phyloP scores from a whole-genome alignment of 1,140 invertebrate genomes.

The Phocides pigmalion region DNA sequence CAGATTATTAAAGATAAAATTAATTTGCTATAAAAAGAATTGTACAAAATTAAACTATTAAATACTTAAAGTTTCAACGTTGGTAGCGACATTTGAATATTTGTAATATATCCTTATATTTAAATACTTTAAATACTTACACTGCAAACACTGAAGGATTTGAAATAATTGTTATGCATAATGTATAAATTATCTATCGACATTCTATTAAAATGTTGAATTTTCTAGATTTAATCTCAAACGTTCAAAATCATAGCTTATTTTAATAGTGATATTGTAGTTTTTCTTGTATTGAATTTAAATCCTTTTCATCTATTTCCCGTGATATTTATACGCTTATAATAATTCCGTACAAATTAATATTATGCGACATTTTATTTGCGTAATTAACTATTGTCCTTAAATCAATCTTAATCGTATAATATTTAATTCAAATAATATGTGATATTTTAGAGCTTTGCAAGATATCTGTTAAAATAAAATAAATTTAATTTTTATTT shows the following conservation, averaged over 20 bases:
- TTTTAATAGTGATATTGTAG: slow-evolving; percentile 34
- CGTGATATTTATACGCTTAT: slow-evolving; percentile 41
- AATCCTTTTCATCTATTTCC: no score
- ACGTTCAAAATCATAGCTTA: slow-evolving; percentile 23
- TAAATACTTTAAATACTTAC: slow-evolving; percentile 37
- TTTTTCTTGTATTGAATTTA: slow-evolving; percentile 9
- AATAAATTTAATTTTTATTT: no score
- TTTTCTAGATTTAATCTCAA: slow-evolving; percentile 2
- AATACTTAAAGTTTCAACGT: slow-evolving; percentile 20
- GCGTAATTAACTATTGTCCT: neutral
- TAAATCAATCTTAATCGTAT: no score
- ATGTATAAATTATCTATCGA: slow-evolving; percentile 34
- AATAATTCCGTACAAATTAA: slow-evolving; percentile 40
- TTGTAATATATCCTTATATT: slow-evolving; percentile 27
- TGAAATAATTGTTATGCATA: slow-evolving; percentile 43
- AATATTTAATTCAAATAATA: no score
- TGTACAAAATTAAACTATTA: no score
- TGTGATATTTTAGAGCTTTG: no score
- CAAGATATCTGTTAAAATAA: no score
- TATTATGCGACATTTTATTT: slow-evolving; percentile 40
- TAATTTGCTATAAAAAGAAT: no score
- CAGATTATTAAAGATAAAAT: no score
- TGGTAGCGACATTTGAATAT: slow-evolving; percentile 27
- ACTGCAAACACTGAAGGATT: slow-evolving; percentile 57
- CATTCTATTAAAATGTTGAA: slow-evolving; percentile 21